Percentiles rank a stretch among this genome's conserved stretches.
Evolutionary conservation across 2,797 vertebrate species (phyloP).

Genomic region (Helostoma temminkii): DNA sequence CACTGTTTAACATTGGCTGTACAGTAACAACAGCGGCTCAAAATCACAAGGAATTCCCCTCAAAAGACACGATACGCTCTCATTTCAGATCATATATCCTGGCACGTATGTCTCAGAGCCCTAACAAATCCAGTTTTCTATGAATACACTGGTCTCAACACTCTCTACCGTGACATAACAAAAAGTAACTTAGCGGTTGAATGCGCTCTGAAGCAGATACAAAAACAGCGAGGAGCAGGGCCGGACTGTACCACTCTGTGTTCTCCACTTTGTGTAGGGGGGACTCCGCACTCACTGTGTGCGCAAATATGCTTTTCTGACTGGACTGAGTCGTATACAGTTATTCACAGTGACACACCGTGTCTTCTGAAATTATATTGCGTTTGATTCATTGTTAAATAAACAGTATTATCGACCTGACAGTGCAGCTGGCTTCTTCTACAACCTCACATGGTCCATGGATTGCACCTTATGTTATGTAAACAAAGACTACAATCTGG

Average conservation of each 20-base stretch:
- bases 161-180: slow-evolving; percentile 69
- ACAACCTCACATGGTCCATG: slow-evolving; percentile 34
- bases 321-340: rapidly evolving
- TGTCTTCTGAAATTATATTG: rapidly evolving
- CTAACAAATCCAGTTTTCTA: slow-evolving; percentile 9
- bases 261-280: slow-evolving; percentile 77
- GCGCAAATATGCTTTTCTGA: not conserved
- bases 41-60: slow-evolving; percentile 61
- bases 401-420: rapidly evolving
- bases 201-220: slow-evolving; percentile 79
- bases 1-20: slow-evolving; percentile 62
- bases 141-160: slow-evolving; percentile 57
- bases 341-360: rapidly evolving
- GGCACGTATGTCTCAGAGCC: not conserved
- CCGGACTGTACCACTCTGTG: slow-evolving; percentile 81
- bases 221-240: slow-evolving; percentile 83
- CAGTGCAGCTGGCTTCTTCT: not conserved
- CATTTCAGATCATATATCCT: slow-evolving; percentile 58
- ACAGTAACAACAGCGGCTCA: slow-evolving; percentile 65
- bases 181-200: slow-evolving; percentile 80
- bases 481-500: slow-evolving; percentile 95
- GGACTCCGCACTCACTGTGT: rapidly evolving
- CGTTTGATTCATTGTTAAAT: rapidly evolving
- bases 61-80: slow-evolving; percentile 62
- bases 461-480: slow-evolving; percentile 90